Conservation (phyloP, 2,113 vertebrate species). For the Takifugu bimaculatus region DNA sequence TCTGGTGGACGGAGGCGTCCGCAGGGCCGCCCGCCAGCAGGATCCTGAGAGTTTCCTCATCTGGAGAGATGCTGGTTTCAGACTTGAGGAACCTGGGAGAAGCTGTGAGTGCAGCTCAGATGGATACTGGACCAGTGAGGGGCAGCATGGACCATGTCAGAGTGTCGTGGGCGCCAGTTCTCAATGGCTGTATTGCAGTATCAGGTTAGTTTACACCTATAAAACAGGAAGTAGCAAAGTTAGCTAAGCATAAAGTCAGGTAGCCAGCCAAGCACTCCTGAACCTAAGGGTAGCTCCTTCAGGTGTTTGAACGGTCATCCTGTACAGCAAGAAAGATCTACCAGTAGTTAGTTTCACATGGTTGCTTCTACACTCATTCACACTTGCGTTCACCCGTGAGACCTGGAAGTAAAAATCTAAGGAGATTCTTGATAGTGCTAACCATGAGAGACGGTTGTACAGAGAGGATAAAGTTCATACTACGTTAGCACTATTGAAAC, state of each 20-base stretch:
- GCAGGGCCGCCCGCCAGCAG: conserved; percentile 1
- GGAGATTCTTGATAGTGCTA: no score
- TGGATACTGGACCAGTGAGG: conserved; percentile 30
- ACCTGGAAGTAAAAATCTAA: no score
- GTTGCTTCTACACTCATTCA: no score
- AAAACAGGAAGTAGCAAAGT: no score
- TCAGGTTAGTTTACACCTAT: conserved; percentile 73
- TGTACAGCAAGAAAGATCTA: no score
- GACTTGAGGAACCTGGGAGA: conserved; percentile 70
- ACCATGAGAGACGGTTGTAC: no score
- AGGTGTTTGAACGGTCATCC: neutral
- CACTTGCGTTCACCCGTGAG: no score
- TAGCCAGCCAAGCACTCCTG: no score
- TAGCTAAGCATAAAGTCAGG: neutral
- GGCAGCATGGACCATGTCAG: conserved; percentile 58
- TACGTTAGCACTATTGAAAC: no score
- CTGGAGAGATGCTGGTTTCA: conserved; percentile 67
- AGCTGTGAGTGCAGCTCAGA: conserved; percentile 59
- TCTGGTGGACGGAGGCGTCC: conserved; percentile 71
- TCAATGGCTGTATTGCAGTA: conserved; percentile 73
- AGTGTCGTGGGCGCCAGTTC: conserved; percentile 80
- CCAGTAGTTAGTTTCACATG: no score
- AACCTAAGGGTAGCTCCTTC: no score
- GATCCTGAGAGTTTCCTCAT: conserved; percentile 72
- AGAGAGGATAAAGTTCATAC: no score